phyloP scores from a whole-genome alignment of 2,113 vertebrate genomes.

The Ovis aries region ARS-UI_Ramb_v3.0 NC_056069.1:57259501-57260000 shows the following conservation, averaged over 20 bases:
- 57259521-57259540: not conserved
- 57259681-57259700: not conserved
- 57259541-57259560: not conserved
- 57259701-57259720: not conserved
- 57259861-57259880: not conserved
- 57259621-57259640: not conserved
- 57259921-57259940: not conserved
- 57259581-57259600: not conserved
- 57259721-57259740: not conserved
- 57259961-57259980: not conserved
- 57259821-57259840: not conserved
- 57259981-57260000: not conserved
- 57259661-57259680: not conserved
- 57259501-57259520: not conserved
- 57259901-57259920: not conserved
- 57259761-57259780: not conserved
- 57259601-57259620: not conserved
- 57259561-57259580: not conserved
- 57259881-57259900: not conserved
- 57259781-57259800: not conserved
- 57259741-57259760: not conserved
- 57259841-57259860: not conserved
- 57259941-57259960: not conserved
- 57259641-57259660: not conserved
- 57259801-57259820: not conserved